These are phyloP conservation scores for Phyllostomus discolor DNA, from an alignment of 2,113 vertebrate species.

Conservation along the genomic window DNA sequence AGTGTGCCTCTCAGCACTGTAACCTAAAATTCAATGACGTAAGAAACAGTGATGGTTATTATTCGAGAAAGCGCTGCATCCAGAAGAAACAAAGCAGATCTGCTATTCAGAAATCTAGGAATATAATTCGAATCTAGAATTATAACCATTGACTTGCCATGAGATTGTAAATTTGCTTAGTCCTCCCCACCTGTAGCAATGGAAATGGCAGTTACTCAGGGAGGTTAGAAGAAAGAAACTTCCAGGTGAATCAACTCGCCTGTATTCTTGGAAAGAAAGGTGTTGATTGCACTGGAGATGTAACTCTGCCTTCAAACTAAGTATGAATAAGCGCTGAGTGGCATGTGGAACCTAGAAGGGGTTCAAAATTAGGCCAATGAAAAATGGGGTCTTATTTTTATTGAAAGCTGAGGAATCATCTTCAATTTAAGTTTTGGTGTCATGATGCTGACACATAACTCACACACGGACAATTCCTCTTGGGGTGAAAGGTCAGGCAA, in stretches of 20 bases:
- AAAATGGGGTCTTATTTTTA: slow-evolving; percentile 46
- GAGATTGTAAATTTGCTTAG: neutral
- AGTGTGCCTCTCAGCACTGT: neutral
- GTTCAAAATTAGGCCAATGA: slow-evolving; percentile 54
- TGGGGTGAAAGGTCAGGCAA: slow-evolving; percentile 48
- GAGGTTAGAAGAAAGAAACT: neutral
- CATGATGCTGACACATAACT: slow-evolving; percentile 38
- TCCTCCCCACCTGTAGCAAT: neutral
- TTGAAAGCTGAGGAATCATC: slow-evolving; percentile 35
- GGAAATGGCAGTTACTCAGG: neutral
- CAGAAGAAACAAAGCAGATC: neutral
- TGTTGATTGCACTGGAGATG: neutral
- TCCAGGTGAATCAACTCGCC: neutral
- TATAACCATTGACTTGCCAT: neutral
- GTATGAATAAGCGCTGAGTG: neutral
- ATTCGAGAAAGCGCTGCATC: neutral
- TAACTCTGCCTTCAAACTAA: neutral
- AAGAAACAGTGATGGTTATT: neutral
- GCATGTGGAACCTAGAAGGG: neutral
- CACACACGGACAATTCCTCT: slow-evolving; percentile 39
- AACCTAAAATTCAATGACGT: neutral
- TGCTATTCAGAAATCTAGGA: neutral
- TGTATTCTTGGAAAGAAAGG: neutral
- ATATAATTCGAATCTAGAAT: neutral
- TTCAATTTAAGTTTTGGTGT: slow-evolving; percentile 58